Conservation (phyloP, 53 echinoderm and acorn worm genomes). For the Luidia sarsii region DNA sequence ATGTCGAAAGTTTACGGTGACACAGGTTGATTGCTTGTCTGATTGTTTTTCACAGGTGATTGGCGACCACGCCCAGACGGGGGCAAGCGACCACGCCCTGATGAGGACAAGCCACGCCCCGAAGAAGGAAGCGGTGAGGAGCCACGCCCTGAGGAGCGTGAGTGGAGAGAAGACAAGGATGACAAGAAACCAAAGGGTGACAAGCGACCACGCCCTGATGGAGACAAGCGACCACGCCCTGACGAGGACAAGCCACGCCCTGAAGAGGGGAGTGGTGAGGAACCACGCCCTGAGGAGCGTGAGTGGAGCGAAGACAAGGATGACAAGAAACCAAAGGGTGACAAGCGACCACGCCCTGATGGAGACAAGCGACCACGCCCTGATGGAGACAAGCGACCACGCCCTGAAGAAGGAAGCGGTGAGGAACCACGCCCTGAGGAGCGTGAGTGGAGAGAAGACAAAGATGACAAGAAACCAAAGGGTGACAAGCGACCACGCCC, state of each 20-base stretch:
- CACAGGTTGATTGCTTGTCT: too few species aligned
- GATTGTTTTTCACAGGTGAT: neutral
- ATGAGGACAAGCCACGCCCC: neutral
- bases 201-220: neutral
- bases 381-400: neutral
- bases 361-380: neutral
- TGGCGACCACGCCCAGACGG: slow-evolving; percentile 7
- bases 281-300: neutral
- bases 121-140: neutral
- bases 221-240: slow-evolving; percentile 1
- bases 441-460: neutral
- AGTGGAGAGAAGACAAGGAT: neutral
- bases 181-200: neutral
- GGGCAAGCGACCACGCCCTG: neutral
- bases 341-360: neutral
- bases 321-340: neutral
- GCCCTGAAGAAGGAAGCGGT: neutral
- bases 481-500: neutral
- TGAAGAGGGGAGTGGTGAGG: neutral
- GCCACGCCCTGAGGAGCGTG: neutral
- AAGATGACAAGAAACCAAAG: neutral
- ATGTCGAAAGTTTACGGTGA: too few species aligned
- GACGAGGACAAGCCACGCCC: neutral
- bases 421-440: neutral
- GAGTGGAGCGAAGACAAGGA: neutral